Base-by-base conservation (phyloP, 2,113 vertebrate species). In the Pithys albifrons region DNA sequence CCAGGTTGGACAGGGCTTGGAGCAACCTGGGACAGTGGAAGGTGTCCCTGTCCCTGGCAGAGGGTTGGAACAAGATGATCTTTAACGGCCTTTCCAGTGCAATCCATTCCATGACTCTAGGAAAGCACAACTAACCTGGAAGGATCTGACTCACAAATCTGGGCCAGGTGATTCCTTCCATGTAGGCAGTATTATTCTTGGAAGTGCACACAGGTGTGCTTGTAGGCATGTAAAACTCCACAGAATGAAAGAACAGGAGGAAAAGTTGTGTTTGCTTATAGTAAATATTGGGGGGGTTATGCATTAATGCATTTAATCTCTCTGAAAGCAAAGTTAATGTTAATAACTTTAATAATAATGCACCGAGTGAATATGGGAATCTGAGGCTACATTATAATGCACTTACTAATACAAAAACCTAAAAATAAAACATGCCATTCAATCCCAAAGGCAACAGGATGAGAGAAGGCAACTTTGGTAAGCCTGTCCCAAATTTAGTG, bases 1-100 rank as follows among this genome's bases (percentile, higher is more conserved):
- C 12, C 46, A 75, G 54, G 19, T 0, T 74, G 77, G 61, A 67
- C 0, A 0, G 24, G 10, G 10, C 15, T 74, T 28, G 33, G 59
- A 52, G 39, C 23, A 39, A 0, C 16, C 28, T 52, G 70, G 28
- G 7, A 5, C 0, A 6, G 4, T 33, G 45, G 27, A 57, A 74
- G 14, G 4, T 37, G 31, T 23, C 59, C 22, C 31, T 55, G 19
- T 14, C 39, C 25, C 15, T 15, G 14, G 22, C 14, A 66, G 31
- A 3, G 17, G 6, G 7, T 0, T 73, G 45, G 9, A 66, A 74
- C 22, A 12, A 45, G 24, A 28, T 4, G 10, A 46, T 39, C 43
- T 81, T 89, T 33, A 66, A 49, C 6, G 9, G 3, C 14, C 0
- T 2, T 58, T 51, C 22, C 14, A 37, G 28, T 2, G 7, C 52